Conservation (phyloP, 2,888 invertebrate species). For the Disparrhopalites patrizii region DNA sequence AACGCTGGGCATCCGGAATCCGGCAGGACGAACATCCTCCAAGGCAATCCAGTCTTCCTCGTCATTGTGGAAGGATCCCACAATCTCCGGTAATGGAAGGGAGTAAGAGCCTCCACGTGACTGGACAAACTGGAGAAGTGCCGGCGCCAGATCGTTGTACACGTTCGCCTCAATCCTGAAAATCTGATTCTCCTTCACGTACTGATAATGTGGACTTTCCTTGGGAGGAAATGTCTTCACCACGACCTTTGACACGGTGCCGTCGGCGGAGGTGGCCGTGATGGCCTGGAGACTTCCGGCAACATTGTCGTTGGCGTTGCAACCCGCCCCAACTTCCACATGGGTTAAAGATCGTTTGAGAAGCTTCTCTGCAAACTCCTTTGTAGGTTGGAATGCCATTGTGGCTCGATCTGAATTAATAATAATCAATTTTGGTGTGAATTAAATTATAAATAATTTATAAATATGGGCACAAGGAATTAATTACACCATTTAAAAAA, state of each 20-base stretch:
- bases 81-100: background rate
- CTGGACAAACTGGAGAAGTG: background rate
- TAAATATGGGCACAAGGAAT: no score
- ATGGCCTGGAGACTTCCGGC: background rate
- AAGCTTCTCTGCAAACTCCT: background rate
- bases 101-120: background rate
- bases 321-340: background rate
- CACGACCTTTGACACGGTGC: background rate
- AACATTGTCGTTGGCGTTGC: background rate
- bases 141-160: background rate
- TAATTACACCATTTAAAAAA: no score
- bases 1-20: slow-evolving; percentile 31
- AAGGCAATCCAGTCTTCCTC: slow-evolving; percentile 1
- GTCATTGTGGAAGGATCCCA: background rate
- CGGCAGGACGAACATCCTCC: slow-evolving; percentile 32
- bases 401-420: background rate
- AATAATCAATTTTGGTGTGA: no score
- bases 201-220: background rate
- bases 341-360: background rate
- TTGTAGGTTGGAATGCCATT: background rate
- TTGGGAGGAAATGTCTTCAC: background rate
- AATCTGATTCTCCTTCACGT: background rate
- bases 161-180: background rate
- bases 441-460: no score
- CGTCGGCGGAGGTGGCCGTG: background rate